A percentile compares a stretch with the other conserved stretches of the same genome.
phyloP scores from a whole-genome alignment of 2,113 vertebrate species.

The Otus sunia region DNA sequence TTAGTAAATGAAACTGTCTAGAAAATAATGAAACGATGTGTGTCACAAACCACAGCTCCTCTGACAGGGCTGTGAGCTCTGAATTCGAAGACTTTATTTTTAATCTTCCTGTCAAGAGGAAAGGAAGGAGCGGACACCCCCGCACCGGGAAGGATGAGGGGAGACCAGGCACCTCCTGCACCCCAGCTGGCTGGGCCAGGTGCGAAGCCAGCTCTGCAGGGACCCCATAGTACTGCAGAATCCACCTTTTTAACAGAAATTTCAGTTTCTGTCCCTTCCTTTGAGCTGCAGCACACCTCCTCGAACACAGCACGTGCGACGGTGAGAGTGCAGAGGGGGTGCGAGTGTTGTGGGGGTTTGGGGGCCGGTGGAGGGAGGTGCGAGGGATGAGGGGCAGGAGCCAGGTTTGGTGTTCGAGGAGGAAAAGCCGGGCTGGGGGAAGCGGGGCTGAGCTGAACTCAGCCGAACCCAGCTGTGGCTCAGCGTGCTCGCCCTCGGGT shows the following conservation, averaged over 20 bases:
- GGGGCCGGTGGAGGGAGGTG: background rate
- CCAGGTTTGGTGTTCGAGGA: background rate
- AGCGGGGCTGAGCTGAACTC: background rate
- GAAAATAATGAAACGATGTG: background rate
- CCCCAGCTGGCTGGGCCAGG: background rate
- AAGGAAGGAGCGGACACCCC: background rate
- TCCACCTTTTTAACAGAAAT: background rate
- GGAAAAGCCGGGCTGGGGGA: background rate
- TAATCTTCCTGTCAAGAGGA: background rate
- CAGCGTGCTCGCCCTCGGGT: fast-evolving
- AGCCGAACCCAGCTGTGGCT: background rate
- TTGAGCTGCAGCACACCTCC: background rate
- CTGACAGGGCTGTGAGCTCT: background rate
- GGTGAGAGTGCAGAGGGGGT: background rate
- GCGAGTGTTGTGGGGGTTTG: background rate
- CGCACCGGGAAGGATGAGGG: background rate
- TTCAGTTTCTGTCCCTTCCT: background rate
- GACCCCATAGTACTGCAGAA: fast-evolving
- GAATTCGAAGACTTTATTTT: background rate
- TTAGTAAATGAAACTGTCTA: background rate
- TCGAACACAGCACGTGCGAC: background rate
- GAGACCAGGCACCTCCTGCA: background rate
- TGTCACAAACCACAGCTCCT: background rate
- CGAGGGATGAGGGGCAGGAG: background rate
- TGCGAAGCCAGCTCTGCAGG: background rate